Evolutionary conservation across 1,140 invertebrate genomes (phyloP).

Genomic region (Platyscapa corneri): DNA sequence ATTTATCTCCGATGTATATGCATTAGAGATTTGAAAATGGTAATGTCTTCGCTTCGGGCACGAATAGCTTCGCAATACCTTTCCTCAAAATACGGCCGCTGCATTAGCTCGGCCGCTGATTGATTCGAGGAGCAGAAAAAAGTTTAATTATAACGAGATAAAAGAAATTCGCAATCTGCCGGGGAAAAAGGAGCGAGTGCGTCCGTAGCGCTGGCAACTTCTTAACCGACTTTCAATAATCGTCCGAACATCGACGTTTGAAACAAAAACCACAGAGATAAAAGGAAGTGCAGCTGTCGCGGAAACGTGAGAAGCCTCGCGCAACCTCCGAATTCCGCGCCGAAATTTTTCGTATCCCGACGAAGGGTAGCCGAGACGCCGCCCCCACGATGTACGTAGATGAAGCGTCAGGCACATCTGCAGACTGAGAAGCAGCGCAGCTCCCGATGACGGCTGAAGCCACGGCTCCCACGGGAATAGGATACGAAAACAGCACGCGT

Average conservation of each 20-base stretch:
- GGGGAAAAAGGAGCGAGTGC: no score
- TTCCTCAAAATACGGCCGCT: no score
- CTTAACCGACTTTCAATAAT: no score
- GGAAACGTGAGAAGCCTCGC: background rate
- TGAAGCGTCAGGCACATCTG: background rate
- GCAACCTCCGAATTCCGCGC: background rate
- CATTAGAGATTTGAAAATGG: no score
- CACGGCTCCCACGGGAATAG: slow-evolving; percentile 14
- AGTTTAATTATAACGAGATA: no score
- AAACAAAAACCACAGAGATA: background rate
- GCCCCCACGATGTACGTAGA: background rate
- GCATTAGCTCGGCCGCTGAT: no score
- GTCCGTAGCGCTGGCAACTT: no score
- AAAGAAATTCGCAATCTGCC: no score
- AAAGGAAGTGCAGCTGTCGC: background rate
- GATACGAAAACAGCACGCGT: slow-evolving; percentile 22
- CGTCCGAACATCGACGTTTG: background rate
- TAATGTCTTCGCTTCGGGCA: no score
- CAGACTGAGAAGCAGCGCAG: no score
- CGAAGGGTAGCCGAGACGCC: background rate
- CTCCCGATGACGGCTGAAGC: background rate
- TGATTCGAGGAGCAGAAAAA: no score
- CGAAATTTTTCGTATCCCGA: background rate
- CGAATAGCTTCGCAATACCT: background rate
- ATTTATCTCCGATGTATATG: no score